Evolutionary conservation across 2,113 vertebrate species (phyloP).

Genomic region (Gyps fulvus): DNA sequence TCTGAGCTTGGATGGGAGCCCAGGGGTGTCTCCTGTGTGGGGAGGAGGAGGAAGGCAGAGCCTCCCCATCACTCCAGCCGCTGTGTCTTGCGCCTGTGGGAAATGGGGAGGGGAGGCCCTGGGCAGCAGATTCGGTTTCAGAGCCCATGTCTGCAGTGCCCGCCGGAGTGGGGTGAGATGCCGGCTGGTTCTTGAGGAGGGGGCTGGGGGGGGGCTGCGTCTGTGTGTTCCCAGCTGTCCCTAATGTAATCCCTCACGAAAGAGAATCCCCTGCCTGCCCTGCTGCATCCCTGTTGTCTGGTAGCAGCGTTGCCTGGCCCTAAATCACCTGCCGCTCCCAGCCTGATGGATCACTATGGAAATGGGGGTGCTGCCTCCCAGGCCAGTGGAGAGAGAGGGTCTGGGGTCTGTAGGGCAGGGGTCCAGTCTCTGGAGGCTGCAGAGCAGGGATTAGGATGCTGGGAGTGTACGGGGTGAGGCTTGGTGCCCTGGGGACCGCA

Average conservation of each 20-base stretch:
- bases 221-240: constrained; percentile 75
- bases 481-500: not conserved
- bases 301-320: not conserved
- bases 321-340: constrained; percentile 41
- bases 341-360: not conserved
- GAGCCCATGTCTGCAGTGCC: not conserved
- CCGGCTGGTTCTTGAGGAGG: not conserved
- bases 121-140: not conserved
- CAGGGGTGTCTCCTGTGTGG: not conserved
- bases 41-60: not conserved
- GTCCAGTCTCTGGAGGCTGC: not conserved
- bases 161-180: not conserved
- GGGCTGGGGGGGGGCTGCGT: not conserved
- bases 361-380: not conserved
- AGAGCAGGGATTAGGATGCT: not conserved
- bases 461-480: rapidly evolving
- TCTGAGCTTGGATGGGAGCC: not conserved
- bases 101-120: not conserved
- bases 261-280: constrained; percentile 44
- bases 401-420: not conserved
- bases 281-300: not conserved
- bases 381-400: not conserved
- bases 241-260: constrained; percentile 49
- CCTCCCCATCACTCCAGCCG: not conserved
- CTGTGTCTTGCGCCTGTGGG: rapidly evolving